Base-by-base conservation (phyloP, 2,113 vertebrate genomes). In the Pristiophorus japonicus region DNA sequence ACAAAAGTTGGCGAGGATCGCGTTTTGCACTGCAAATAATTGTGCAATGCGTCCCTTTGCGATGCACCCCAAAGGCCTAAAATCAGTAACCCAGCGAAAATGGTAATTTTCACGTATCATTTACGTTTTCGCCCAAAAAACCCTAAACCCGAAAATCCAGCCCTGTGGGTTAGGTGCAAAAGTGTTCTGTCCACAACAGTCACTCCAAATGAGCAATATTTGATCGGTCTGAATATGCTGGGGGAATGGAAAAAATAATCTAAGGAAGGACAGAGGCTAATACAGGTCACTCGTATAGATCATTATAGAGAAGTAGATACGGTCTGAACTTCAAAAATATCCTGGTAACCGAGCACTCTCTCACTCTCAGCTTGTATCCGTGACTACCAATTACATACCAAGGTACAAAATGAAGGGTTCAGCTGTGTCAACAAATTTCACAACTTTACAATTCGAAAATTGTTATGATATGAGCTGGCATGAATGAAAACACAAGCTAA, bases 391-490 rank as follows among this genome's bases (percentile, higher is more conserved):
- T n/a, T 47, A 59, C 27, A 51, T 59, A 59, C 14, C 27, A 59
- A 59, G 27, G 11, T 90, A 59, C 27, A n/a, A 90, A 59, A 90
- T 34, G 55, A 90, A 12, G 51, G 27, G 30, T 90, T 59, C 51
- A 90, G 87, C 87, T 90, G 51, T 55, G 55, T 90, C 87, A 88
- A 55, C 85, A 55, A 24, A 88, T 27, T 51, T 88, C 42, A 84
- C 42, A 84, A 84, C 12, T 14, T 84, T 38, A 88, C 7, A 5
- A 51, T 51, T 88, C 85, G 22, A 88, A 47, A 47, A 30, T 12
- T 88, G 30, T 88, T 81, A 38, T 14, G 27, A 27, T 55, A 88
- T 11, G 20, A 51, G 7, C 42, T 47, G 20, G 81, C 81, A 85
- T 42, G n/a, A 90, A 90, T 27, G 47, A n/a, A 90, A 51, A 55